Evolutionary conservation across 92 coral and sea anemone species (phyloP).

Genomic region (Galaxea fascicularis): DNA sequence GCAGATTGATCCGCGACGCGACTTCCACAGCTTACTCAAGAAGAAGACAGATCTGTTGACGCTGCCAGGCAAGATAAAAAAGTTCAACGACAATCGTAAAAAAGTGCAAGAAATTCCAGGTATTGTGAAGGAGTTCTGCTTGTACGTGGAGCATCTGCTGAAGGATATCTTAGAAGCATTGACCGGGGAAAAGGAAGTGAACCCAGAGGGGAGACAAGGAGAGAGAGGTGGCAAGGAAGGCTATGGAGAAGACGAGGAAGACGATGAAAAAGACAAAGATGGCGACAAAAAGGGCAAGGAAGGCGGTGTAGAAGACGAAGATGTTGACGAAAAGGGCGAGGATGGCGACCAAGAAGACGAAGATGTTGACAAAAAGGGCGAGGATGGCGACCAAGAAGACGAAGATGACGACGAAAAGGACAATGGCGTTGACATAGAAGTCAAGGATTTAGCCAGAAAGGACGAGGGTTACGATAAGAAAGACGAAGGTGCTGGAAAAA

Average conservation of each 20-base stretch:
- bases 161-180: constrained; percentile 69
- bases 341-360: not conserved
- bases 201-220: constrained; percentile 29
- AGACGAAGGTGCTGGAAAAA: not conserved
- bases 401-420: not conserved
- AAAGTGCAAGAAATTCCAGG: constrained; percentile 81
- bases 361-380: not conserved
- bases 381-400: not conserved
- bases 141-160: constrained; percentile 63
- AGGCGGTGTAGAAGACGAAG: not conserved
- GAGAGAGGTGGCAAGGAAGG: constrained; percentile 16
- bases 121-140: constrained; percentile 73
- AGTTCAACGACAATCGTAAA: constrained; percentile 82
- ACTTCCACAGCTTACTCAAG: constrained; percentile 74
- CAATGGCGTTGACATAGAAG: not conserved
- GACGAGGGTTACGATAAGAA: not conserved
- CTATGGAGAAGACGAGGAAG: not conserved
- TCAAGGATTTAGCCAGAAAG: no score
- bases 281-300: not conserved
- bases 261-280: not conserved
- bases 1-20: constrained; percentile 72
- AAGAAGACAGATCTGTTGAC: constrained; percentile 57
- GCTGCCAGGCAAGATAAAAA: constrained; percentile 77
- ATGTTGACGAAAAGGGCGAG: not conserved
- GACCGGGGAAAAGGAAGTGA: constrained; percentile 53